These are phyloP conservation scores for Rhincodon typus DNA, from an alignment of 2,797 vertebrate genomes.

Conservation along the genomic window DNA sequence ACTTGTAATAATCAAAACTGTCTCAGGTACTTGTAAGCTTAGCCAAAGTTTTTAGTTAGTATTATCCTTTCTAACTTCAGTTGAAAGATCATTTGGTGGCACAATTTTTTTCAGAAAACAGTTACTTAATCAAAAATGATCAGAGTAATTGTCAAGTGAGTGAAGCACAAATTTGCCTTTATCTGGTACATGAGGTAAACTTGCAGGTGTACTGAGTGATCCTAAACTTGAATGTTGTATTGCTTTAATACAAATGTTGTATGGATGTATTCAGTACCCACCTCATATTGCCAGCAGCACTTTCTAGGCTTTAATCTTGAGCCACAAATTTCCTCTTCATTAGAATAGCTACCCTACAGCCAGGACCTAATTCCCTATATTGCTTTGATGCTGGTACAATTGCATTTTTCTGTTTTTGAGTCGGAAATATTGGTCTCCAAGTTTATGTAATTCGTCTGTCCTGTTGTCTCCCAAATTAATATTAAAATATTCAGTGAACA, in stretches of 20 bases:
- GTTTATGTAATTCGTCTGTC: background rate
- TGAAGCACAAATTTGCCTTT: background rate
- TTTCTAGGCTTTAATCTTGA: background rate
- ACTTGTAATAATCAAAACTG: background rate
- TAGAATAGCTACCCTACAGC: background rate
- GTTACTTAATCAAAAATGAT: background rate
- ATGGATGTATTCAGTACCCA: background rate
- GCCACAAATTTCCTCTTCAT: background rate
- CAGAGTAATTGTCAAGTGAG: too few relatives aligned
- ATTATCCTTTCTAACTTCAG: background rate
- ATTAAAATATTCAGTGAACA: background rate
- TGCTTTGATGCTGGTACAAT: background rate
- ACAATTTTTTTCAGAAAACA: background rate
- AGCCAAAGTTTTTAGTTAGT: background rate
- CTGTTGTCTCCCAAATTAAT: background rate
- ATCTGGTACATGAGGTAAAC: background rate
- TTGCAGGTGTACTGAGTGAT: background rate
- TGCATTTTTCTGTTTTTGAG: background rate
- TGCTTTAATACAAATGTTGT: background rate
- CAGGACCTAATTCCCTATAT: background rate
- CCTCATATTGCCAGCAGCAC: background rate
- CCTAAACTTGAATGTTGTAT: background rate
- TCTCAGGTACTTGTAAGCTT: background rate
- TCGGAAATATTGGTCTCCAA: background rate
- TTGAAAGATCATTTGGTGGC: background rate